A percentile compares a stretch with the other conserved stretches of the same genome.
phyloP scores from a whole-genome alignment of 2,797 vertebrate genomes.

The Gambusia yucatana region DNA sequence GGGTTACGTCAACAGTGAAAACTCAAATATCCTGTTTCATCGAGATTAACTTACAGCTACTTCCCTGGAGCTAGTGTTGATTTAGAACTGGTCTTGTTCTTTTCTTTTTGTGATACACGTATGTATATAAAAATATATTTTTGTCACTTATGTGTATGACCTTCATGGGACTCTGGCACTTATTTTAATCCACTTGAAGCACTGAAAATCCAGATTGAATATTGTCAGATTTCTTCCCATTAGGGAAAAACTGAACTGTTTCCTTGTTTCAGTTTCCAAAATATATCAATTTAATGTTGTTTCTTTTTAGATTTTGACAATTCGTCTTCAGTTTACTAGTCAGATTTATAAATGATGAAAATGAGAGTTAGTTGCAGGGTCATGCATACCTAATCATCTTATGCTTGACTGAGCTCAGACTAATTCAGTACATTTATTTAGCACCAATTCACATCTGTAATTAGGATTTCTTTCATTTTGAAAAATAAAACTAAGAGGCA shows the following conservation, averaged over 20 bases:
- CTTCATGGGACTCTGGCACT: too few species aligned
- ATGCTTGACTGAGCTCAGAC: not conserved
- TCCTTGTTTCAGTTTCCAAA: not conserved
- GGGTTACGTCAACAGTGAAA: too few species aligned
- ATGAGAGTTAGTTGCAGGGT: not conserved
- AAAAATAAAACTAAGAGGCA: not conserved
- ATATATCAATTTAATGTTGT: not conserved
- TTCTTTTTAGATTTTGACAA: not conserved
- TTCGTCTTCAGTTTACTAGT: not conserved
- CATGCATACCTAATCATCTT: not conserved
- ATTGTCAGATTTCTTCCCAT: not conserved
- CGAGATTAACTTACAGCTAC: too few species aligned
- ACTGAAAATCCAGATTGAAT: too few species aligned
- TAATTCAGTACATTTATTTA: not conserved
- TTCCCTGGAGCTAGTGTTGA: too few species aligned
- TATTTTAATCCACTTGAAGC: too few species aligned
- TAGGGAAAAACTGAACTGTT: not conserved
- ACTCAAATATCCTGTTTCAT: too few species aligned
- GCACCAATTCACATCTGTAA: not conserved
- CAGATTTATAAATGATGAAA: not conserved
- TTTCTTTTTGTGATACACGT: too few species aligned
- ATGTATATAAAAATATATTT: too few species aligned
- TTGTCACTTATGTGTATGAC: too few species aligned
- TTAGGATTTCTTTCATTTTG: constrained; percentile 2
- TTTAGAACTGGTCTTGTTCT: too few species aligned